These are phyloP conservation scores for Accipiter virgatus DNA, from an alignment of 2,113 vertebrate genomes.

Conservation along the genomic window DNA sequence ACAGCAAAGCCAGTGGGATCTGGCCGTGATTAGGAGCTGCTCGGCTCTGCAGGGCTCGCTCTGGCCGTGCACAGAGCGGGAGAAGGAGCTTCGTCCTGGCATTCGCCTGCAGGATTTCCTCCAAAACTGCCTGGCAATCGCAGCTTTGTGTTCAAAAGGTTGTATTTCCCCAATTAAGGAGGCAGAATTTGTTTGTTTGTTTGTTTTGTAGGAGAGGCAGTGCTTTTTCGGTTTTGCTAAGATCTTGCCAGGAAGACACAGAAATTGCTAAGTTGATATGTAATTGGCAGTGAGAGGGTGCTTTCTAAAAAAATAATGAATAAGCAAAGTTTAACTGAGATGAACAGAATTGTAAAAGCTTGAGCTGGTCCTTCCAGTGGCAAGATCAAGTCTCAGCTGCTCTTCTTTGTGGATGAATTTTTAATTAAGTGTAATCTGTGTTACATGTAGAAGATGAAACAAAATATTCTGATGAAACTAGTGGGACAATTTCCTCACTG, in stretches of 20 bases:
- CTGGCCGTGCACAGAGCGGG: fast-evolving
- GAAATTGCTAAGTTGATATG: neutral
- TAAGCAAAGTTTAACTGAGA: neutral
- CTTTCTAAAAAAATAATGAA: neutral
- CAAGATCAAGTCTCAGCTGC: neutral
- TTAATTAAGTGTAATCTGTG: neutral
- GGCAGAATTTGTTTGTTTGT: neutral
- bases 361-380: neutral
- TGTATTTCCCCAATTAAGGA: neutral
- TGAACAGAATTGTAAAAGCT: neutral
- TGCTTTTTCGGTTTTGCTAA: neutral
- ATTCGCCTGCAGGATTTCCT: neutral
- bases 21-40: fast-evolving
- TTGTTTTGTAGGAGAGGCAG: neutral
- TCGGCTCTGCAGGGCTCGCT: neutral
- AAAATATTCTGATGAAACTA: neutral
- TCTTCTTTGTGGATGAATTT: neutral
- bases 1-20: neutral
- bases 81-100: neutral
- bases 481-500: neutral
- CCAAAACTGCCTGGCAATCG: neutral
- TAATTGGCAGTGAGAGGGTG: neutral
- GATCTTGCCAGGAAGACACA: neutral
- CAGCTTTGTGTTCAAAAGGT: neutral
- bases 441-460: neutral